Base-by-base conservation (phyloP, 2,888 invertebrate genomes). In the Drosophila rellima region DNA sequence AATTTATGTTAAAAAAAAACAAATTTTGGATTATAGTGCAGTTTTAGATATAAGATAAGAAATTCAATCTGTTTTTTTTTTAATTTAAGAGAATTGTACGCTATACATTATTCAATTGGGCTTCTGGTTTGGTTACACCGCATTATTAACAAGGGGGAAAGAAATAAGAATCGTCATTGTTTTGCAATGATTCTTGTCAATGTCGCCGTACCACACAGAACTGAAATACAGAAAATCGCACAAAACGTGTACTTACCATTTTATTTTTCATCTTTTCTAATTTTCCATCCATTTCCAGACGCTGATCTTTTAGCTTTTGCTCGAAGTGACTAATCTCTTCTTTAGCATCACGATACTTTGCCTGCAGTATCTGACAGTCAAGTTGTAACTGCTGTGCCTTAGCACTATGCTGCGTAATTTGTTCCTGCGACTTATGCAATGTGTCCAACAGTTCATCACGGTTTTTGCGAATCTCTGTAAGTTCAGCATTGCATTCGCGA, bases 211-310 rank as follows among this genome's bases (percentile, higher is more conserved):
- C 33, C 48, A 60, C 17, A 44, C 8, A 66, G 18, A 39, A 26
- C 13, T 10, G 42, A 29, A 33, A 33, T 20, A 56, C 15, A 60
- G n/a, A 51, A 63, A 39, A 66, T 26, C 48, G 45, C 31, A 40
- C 39, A 17, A 39, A 47, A 33, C 13, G 11, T 15, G 3, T 4
- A 94, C 95, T 94, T 93, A 96, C 96, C 96, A 96, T 96, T 94
- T 96, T 96, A 54, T 94, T 94, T 91, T 96, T 97, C 94, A 96
- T 95, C 91, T 95, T 94, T 87, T 95, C 95, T 86, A 97, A 92
- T 92, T 96, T 96, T 76, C 94, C 94, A 84, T 96, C 96, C 89
- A 96, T 95, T 86, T 96, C 96, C n/a, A 91, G 70, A 2, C 93
- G 92, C 67, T 91, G 91, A 23, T 92, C 92, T 56, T 92, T 92